A percentile compares a stretch with the other conserved stretches of the same genome.
phyloP scores from a whole-genome alignment of 2,113 vertebrate genomes.

The Sturnira hondurensis region DNA sequence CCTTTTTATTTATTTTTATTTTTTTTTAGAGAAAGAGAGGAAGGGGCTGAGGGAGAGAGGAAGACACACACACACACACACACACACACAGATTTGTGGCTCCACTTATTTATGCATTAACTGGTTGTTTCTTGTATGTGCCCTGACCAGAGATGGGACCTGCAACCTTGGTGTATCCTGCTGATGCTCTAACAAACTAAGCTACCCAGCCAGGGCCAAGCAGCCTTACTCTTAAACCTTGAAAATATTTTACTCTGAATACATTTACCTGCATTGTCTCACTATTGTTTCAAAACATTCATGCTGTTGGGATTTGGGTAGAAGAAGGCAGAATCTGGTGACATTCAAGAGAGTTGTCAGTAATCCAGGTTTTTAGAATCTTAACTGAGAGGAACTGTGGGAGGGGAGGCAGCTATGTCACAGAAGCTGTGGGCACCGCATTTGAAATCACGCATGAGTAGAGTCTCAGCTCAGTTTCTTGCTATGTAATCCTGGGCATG shows the following conservation, averaged over 20 bases:
- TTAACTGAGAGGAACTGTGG: neutral
- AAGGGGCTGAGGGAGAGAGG: no score
- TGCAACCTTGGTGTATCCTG: no score
- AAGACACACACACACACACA: no score
- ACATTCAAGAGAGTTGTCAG: neutral
- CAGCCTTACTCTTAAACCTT: neutral
- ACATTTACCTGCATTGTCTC: neutral
- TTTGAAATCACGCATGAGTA: neutral
- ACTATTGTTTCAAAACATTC: neutral
- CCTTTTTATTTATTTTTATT: no score
- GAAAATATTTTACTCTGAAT: neutral
- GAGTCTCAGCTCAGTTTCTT: neutral
- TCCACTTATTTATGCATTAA: no score
- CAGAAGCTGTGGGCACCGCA: neutral
- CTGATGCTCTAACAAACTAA: no score
- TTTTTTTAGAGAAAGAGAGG: no score
- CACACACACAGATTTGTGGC: no score
- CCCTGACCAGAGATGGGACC: no score
- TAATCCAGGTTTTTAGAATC: neutral
- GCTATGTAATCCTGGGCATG: neutral
- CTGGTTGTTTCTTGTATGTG: no score
- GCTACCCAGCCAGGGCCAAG: no score
- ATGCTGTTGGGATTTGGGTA: neutral
- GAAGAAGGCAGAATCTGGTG: neutral
- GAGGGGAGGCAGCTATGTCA: neutral